Evolutionary conservation across 2,797 vertebrate genomes (phyloP).

Genomic region (Borostomias antarcticus): DNA sequence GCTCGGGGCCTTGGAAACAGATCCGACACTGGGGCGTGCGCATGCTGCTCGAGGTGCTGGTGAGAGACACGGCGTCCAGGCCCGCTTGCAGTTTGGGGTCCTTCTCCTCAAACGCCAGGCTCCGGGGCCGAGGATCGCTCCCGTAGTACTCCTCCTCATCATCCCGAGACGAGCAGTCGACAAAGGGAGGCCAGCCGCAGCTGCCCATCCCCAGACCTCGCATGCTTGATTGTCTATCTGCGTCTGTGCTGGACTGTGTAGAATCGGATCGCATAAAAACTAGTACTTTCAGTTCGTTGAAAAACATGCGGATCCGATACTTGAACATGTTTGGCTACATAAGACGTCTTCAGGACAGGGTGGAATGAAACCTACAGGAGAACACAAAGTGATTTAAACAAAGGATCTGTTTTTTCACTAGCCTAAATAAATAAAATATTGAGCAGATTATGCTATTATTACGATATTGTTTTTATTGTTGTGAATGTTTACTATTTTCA

Average conservation of each 20-base stretch:
- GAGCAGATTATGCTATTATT: neutral
- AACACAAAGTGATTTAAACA: constrained; percentile 29
- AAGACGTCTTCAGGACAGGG: constrained; percentile 45
- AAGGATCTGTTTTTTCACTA: constrained; percentile 18
- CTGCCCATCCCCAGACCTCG: constrained; percentile 82
- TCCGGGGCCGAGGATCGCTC: constrained; percentile 82
- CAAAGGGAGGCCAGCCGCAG: constrained; percentile 92
- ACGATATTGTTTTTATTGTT: constrained; percentile 9
- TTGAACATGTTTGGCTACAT: constrained; percentile 90
- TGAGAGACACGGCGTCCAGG: constrained; percentile 88
- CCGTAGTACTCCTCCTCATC: constrained; percentile 94
- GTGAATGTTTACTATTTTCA: constrained; percentile 11
- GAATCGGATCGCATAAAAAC: constrained; percentile 91
- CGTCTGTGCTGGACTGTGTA: constrained; percentile 84
- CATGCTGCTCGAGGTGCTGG: constrained; percentile 88
- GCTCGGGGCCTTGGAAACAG: constrained; percentile 93
- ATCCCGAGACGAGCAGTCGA: constrained; percentile 85
- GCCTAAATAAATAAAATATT: neutral
- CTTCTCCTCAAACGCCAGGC: constrained; percentile 85
- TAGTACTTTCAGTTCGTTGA: constrained; percentile 95
- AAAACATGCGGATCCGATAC: constrained; percentile 97
- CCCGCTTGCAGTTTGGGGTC: constrained; percentile 80
- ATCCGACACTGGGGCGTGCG: constrained; percentile 91
- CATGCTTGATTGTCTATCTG: constrained; percentile 78
- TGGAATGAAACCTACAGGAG: constrained; percentile 24